Conservation (phyloP, 2,797 vertebrate genomes). For the Oceanodroma leucorhoa region DNA sequence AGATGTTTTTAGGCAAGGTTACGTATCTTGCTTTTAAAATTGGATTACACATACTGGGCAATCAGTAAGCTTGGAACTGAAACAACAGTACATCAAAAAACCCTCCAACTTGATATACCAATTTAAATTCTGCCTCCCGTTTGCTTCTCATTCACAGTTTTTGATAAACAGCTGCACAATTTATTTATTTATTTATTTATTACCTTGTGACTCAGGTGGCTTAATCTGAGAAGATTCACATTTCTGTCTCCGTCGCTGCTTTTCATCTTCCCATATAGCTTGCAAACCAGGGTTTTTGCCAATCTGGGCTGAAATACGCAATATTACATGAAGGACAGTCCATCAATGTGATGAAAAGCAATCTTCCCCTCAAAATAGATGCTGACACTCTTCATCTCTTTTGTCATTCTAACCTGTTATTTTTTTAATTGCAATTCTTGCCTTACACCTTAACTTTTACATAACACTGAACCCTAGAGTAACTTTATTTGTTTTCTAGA, state of each 20-base stretch:
- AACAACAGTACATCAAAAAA: not conserved
- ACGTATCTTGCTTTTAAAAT: not conserved
- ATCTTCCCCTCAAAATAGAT: not conserved
- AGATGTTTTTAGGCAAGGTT: not conserved
- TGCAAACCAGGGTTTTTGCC: conserved; percentile 94
- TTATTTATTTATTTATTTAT: not conserved
- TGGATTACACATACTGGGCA: not conserved
- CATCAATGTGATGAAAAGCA: not conserved
- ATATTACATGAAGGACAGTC: conserved; percentile 7
- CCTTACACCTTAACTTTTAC: not conserved
- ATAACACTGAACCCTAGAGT: too few relatives aligned
- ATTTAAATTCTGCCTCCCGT: not conserved
- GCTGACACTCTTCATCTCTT: not conserved
- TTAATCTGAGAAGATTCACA: conserved; percentile 88
- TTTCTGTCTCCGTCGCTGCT: conserved; percentile 88
- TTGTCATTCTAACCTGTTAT: not conserved
- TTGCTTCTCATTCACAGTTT: not conserved
- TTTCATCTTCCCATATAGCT: conserved; percentile 98
- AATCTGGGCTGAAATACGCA: conserved; percentile 85
- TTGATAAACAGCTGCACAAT: not conserved
- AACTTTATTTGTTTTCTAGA: not conserved
- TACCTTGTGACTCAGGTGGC: conserved; percentile 89
- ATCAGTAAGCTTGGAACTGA: not conserved
- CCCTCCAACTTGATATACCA: not conserved
- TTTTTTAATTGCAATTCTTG: not conserved